Evolutionary conservation across 2,113 vertebrate species (phyloP).

Genomic region (Oreotrochilus melanogaster): DNA sequence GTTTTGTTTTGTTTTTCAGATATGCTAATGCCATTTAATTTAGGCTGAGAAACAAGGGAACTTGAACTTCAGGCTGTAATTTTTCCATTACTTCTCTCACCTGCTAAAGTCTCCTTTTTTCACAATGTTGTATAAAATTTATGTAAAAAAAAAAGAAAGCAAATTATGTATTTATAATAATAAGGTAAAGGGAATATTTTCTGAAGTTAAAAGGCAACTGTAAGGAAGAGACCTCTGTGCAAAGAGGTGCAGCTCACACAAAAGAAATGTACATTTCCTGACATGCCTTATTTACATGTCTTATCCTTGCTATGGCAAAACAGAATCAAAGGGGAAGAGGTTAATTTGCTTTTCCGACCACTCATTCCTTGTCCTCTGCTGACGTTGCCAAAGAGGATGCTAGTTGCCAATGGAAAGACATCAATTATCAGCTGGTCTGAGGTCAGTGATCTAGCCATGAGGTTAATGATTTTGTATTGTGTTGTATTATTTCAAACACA

Average conservation of each 20-base stretch:
- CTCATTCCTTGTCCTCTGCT: conserved; percentile 33
- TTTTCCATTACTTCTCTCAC: neutral
- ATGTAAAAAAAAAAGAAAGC: neutral
- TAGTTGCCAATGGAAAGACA: conserved; percentile 63
- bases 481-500: conserved; percentile 61
- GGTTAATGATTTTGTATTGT: conserved; percentile 63
- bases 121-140: neutral
- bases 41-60: neutral
- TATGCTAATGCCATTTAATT: neutral
- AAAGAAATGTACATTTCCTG: neutral
- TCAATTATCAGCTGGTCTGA: conserved; percentile 52
- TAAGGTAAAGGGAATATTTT: neutral
- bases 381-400: conserved; percentile 52
- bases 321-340: conserved; percentile 54
- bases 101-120: neutral
- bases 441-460: conserved; percentile 37
- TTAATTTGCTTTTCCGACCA: conserved; percentile 66
- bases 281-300: conserved; percentile 31
- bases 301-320: conserved; percentile 33
- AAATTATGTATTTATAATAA: neutral
- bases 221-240: neutral
- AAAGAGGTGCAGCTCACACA: neutral
- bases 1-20: neutral
- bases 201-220: neutral
- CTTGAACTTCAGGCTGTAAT: neutral